Evolutionary conservation across 1,140 invertebrate genomes (phyloP), one percentile per base, ranked within the genome.

Genomic region (Diachasmimorpha longicaudata): DNA sequence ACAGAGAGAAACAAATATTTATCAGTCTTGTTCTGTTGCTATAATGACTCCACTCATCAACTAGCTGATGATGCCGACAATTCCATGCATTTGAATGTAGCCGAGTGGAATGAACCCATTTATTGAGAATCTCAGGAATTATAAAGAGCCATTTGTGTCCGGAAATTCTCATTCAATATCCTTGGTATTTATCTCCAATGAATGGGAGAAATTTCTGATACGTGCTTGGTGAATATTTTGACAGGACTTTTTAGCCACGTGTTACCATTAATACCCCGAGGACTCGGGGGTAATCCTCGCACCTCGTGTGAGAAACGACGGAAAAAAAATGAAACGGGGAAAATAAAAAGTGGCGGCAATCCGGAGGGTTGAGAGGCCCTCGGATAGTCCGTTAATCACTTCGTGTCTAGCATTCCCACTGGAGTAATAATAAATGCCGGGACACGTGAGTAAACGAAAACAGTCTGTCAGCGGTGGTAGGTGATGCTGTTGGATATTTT

Each of bases 381-480:
- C 14, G 46, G 37, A 42, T 25, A 21, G 2, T 19, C 36, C 67
- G 44, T 70, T 70, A 70, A 75, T 70, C 46, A 70, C 36, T 16
- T 52, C n/a, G 23, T 11, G 36, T 55, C 19, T 31, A 19, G n/a
- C 13, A n/a, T 13, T 69, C 55, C 23, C 55, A 19, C 5, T 37
- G 9, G 55, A 58, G 74, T 52, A 16, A 58, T 75, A 75, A 75
- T 74, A 70, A 39, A 70, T 70, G 46, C 25, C 42, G n/a, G 46
- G n/a, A 46, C 74, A 75, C 66, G 74, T 75, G 74, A 52, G 36
- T 75, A 70, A 75, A 75, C 46, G 63, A 75, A 75, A 75, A 75
- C 74, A 75, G 37, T 37, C 74, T 70, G 63, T 74, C 72, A 74
- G 39, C 72, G 23, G n/a, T 25, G n/a, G 16, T 42, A 66, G 72